Base-by-base conservation (phyloP, 2,113 vertebrate genomes). In the Pseudopipra pipra region DNA sequence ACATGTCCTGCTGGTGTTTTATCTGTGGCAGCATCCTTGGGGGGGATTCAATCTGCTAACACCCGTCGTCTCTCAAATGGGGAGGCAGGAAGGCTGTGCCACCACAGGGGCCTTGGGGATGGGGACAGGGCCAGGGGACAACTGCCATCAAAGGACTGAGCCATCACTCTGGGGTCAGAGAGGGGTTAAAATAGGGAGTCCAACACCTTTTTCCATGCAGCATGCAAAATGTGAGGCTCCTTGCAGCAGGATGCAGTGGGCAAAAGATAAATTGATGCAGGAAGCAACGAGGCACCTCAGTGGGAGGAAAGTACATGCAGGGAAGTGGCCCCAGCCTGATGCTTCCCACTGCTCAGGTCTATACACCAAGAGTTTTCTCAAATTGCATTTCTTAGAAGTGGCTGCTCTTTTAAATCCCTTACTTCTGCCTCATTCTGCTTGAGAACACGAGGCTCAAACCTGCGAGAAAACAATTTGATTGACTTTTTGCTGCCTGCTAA, bases 401-500 rank as follows among this genome's bases (percentile, higher is more conserved):
- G 49, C 41, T 72, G 66, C 56, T 92, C 47, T 68, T 93, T 90
- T 51, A 87, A 94, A 94, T 76, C 72, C 65, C 68, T 89, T 78
- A 82, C 62, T 93, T 90, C 86, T 94, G 76, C 76, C 72, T 96
- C 63, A 22, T 55, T 87, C 72, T 90, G 24, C 79, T 82, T 22
- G 33, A 84, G 89, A 89, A 68, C 28, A 18, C 1, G 13, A 61
- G 58, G 65, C 70, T 85, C 73, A 54, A 22, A 51, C 90, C 70
- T 58, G 10, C 16, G 83, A 78, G 90, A 65, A 92, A 95, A 78
- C 66, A 75, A 89, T 93, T 90, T 87, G 90, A 96, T 91, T 94
- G 95, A 93, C 90, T 96, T 95, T 85, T 85, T 84, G 77, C 80
- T 77, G 79, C 66, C 58, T 89, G 95, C 58, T 96, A 96, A 95